Evolutionary conservation across 2,797 vertebrate genomes (phyloP).

Genomic region (Chelon labrosus): DNA sequence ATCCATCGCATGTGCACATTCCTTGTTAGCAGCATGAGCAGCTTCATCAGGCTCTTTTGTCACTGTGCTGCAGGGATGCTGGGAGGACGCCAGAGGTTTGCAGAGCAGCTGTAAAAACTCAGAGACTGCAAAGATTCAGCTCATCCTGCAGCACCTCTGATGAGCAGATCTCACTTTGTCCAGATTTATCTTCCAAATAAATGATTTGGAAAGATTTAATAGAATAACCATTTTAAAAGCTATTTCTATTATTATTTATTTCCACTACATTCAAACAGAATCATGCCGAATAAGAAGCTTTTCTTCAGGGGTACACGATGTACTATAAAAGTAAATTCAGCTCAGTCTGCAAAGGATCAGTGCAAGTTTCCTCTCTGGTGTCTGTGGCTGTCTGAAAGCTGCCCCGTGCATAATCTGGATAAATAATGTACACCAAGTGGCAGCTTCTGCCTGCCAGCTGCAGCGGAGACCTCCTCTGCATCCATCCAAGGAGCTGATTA

Average conservation of each 20-base stretch:
- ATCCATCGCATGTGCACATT: neutral
- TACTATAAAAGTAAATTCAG: conserved; percentile 28
- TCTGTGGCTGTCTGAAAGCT: conserved; percentile 35
- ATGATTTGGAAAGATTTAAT: neutral
- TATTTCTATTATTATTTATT: neutral
- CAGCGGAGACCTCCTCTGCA: conserved; percentile 39
- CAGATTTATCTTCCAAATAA: neutral
- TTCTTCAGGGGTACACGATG: conserved; percentile 14
- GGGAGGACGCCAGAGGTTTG: conserved; percentile 31
- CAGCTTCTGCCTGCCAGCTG: conserved; percentile 39
- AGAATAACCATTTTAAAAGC: too few species aligned
- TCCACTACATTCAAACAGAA: neutral
- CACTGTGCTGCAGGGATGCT: conserved; percentile 24
- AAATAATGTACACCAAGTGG: conserved; percentile 55
- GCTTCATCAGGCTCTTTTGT: conserved; percentile 34
- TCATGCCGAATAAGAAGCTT: conserved; percentile 19
- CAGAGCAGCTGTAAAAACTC: conserved; percentile 43
- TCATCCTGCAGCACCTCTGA: conserved; percentile 14
- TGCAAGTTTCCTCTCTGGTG: conserved; percentile 32
- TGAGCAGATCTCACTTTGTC: neutral
- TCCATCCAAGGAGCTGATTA: conserved; percentile 49
- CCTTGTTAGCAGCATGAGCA: conserved; percentile 5
- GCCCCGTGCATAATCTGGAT: conserved; percentile 52
- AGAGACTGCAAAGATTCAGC: conserved; percentile 13
- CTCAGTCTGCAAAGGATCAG: conserved; percentile 45